Evolutionary conservation across 2,797 vertebrate genomes (phyloP).

Genomic region (Aphelocoma californica): DNA sequence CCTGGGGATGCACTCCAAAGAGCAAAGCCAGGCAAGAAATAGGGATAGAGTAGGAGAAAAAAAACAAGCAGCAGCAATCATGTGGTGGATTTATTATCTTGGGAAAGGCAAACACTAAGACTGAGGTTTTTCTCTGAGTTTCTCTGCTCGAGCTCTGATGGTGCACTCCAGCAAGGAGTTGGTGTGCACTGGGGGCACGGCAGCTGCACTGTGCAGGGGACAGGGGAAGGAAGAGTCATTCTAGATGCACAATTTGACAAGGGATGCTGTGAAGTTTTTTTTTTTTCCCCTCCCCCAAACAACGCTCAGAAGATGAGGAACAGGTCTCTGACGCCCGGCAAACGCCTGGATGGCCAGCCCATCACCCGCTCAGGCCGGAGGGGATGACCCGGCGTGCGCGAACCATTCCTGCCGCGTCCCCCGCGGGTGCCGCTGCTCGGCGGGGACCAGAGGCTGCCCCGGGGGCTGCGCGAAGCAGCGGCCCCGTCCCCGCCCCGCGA

Average conservation of each 20-base stretch:
- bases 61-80: not conserved
- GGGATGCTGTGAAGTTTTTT: not conserved
- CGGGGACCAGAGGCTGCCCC: not conserved
- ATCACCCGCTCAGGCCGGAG: rapidly evolving
- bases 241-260: not conserved
- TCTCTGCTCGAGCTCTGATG: not conserved
- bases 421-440: rapidly evolving
- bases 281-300: no score
- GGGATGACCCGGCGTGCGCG: rapidly evolving
- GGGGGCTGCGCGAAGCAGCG: not conserved
- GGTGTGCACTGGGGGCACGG: not conserved
- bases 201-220: rapidly evolving
- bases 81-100: not conserved
- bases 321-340: not conserved
- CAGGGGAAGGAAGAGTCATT: not conserved
- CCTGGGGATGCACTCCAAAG: not conserved
- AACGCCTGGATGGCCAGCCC: not conserved
- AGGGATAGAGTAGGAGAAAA: not conserved
- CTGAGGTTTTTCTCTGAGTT: not conserved
- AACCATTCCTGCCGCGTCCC: rapidly evolving
- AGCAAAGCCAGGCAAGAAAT: not conserved
- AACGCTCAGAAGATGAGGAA: not conserved
- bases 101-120: not conserved
- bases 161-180: not conserved
- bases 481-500: not conserved